Base-by-base conservation (phyloP, 2,113 vertebrate genomes). In the Balaeniceps rex region DNA sequence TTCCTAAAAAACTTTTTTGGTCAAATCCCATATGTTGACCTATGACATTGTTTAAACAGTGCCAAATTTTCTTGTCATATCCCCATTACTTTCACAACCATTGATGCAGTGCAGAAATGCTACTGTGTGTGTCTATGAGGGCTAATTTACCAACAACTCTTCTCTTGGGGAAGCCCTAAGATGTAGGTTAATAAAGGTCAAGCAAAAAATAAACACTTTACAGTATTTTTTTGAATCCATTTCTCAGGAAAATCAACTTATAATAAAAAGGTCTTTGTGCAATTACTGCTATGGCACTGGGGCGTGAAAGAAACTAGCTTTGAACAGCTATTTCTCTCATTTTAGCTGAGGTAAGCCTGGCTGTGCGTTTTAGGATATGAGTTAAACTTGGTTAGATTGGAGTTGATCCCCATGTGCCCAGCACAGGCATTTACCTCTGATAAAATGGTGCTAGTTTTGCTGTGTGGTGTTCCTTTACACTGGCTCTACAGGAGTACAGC, bases 131-230 rank as follows among this genome's bases (percentile, higher is more conserved):
- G 96, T 98, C 98, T 98, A 97, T 84, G 91, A 98, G 98, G 98
- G 98, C 98, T 99, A 99, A 99, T 98, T 98, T 98, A 98, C 98
- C 98, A 97, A 98, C 96, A 97, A 97, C 97, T 98, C 98, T 98
- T 98, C 99, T 98, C 98, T 87, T 97, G 99, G 99, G 98, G 99
- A 98, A 98, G 97, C 87, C 98, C 97, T 98, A 98, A 98, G 98
- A 99, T 98, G 98, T 98, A 98, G 99, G 99, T 99, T 99, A 99
- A 99, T 99, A 99, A 99, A 99, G 99, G 99, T 99, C 99, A 98
- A 96, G 97, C 96, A 99, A 98, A 99, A 99, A 99, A 99, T 99
- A 99, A 99, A 99, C 99, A 99, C 99, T 99, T 99, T 99, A 99
- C 98, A 98, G 98, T 99, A 99, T 98, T 98, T 99, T 99, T 99